These are phyloP conservation scores for Saccostrea echinata DNA, from an alignment of 1,140 invertebrate species.

Conservation along the genomic window DNA sequence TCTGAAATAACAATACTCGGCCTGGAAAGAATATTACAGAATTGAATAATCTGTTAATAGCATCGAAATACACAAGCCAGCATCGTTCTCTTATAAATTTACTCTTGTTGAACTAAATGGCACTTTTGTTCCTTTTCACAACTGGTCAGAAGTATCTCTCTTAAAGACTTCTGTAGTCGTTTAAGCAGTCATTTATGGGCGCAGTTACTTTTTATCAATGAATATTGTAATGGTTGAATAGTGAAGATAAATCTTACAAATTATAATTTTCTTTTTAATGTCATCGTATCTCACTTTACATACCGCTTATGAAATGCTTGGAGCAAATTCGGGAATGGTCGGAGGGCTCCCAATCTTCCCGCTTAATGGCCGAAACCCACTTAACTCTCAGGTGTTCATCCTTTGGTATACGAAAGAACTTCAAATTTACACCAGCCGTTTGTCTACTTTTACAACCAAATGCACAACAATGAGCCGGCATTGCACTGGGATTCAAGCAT, in stretches of 20 bases:
- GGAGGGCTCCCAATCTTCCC: not conserved
- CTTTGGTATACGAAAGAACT: constrained; percentile 16
- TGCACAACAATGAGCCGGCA: constrained; percentile 5
- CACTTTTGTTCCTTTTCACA: too few relatives aligned
- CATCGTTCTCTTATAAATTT: not conserved
- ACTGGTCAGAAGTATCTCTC: too few relatives aligned
- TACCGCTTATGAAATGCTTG: constrained; percentile 3
- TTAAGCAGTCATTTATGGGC: not conserved
- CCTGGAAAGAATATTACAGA: too few relatives aligned
- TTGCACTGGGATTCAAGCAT: not conserved
- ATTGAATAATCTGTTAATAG: not conserved
- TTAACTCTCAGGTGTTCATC: constrained; percentile 24
- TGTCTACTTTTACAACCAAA: constrained; percentile 38
- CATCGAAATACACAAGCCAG: not conserved
- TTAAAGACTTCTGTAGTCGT: not conserved
- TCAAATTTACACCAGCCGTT: not conserved
- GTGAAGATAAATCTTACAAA: not conserved
- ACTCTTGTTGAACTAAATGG: too few relatives aligned
- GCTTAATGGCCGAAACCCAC: not conserved
- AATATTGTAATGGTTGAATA: too few relatives aligned
- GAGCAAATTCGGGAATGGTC: not conserved
- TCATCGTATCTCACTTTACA: not conserved
- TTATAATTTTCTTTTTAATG: not conserved
- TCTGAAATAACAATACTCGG: too few relatives aligned
- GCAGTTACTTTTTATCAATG: not conserved